Conservation (phyloP, 2,113 vertebrate genomes). For the Rhadina sibilatrix region DNA sequence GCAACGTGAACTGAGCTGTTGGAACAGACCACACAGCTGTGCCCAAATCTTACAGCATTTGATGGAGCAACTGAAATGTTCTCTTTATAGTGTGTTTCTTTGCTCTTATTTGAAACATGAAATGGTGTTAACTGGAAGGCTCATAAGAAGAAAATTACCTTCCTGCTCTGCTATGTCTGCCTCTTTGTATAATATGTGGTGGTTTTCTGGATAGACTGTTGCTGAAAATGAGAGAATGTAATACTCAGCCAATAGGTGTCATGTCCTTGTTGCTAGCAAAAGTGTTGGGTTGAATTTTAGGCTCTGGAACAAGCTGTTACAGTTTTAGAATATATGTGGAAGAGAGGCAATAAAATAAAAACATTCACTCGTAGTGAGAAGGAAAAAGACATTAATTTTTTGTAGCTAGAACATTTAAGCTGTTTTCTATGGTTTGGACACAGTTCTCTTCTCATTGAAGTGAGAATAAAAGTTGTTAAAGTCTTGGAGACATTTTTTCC, state of each 20-base stretch:
- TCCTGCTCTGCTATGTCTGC: not conserved
- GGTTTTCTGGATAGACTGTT: not conserved
- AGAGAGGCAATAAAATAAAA: not conserved
- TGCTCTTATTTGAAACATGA: not conserved
- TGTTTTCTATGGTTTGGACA: not conserved
- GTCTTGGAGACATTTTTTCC: not conserved
- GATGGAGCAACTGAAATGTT: not conserved
- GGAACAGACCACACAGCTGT: not conserved
- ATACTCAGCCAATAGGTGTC: not conserved
- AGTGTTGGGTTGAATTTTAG: not conserved
- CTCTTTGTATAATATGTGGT: not conserved
- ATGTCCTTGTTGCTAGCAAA: not conserved
- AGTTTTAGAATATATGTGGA: not conserved
- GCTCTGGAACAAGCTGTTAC: not conserved
- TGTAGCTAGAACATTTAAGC: not conserved
- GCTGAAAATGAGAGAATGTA: not conserved
- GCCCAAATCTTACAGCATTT: not conserved
- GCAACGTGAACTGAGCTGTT: not conserved
- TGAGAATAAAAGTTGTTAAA: not conserved
- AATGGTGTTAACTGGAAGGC: not conserved
- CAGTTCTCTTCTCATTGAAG: not conserved
- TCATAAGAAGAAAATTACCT: not conserved
- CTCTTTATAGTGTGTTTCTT: not conserved
- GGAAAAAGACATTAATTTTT: not conserved
- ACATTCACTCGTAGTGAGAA: not conserved